Evolutionary conservation across 2,888 invertebrate genomes (phyloP).

Genomic region (Spilarctia lutea): DNA sequence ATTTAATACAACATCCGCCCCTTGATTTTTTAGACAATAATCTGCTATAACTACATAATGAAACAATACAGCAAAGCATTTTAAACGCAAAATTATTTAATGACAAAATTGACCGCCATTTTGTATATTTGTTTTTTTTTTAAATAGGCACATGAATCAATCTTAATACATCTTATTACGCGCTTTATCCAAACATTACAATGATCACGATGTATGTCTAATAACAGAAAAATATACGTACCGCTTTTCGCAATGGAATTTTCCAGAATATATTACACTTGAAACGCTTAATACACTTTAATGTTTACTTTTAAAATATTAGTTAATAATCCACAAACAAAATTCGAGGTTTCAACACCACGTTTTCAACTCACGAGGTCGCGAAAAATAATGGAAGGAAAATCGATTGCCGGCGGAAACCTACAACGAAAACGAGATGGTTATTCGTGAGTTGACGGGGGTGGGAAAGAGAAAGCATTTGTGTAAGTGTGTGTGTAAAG

Average conservation of each 20-base stretch:
- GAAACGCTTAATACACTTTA: conserved; percentile 27
- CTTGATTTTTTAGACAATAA: neutral
- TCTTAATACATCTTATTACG: neutral
- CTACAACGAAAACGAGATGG: conserved; percentile 29
- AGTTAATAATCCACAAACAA: conserved; percentile 42
- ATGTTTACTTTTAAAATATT: conserved; percentile 22
- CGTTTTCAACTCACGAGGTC: conserved; percentile 42
- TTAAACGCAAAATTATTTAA: neutral
- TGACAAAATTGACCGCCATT: neutral
- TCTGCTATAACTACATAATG: neutral
- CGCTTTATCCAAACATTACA: conserved; percentile 4
- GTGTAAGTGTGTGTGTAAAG: conserved; percentile 38
- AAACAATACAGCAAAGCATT: neutral
- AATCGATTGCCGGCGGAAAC: conserved; percentile 49
- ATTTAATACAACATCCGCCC: neutral
- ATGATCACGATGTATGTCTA: neutral
- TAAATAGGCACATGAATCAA: neutral
- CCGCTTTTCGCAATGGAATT: conserved; percentile 25
- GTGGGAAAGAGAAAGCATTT: conserved; percentile 37
- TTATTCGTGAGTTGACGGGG: neutral
- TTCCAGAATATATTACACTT: conserved; percentile 23
- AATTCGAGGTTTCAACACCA: conserved; percentile 22
- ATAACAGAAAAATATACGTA: conserved; percentile 30
- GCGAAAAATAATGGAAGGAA: conserved; percentile 54
- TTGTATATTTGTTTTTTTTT: neutral